Evolutionary conservation across 2,888 invertebrate genomes (phyloP).

Genomic region (Meloe dianella): DNA sequence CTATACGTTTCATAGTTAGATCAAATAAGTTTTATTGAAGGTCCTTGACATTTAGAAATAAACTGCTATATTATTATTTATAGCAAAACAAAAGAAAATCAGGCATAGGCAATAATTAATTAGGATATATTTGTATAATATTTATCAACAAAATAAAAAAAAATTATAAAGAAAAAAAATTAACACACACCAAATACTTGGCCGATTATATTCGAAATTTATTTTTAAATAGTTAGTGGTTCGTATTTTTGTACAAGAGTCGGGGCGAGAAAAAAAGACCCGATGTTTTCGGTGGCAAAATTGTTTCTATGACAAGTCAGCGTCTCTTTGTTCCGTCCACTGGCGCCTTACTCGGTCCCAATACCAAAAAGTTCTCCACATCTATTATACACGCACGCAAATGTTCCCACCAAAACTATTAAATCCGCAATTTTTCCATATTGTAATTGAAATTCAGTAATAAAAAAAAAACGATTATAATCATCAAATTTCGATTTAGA

Average conservation of each 20-base stretch:
- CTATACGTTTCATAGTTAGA: not conserved
- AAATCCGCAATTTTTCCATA: not conserved
- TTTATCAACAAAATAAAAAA: too few species aligned
- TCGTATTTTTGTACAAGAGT: conserved; percentile 2
- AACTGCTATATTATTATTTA: conserved; percentile 10
- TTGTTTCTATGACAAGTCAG: conserved; percentile 8
- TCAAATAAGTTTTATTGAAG: conserved; percentile 13
- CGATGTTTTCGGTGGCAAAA: conserved; percentile 4
- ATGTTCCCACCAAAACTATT: conserved; percentile 2
- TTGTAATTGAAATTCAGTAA: too few species aligned
- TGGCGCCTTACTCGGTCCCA: conserved; percentile 5
- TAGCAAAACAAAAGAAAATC: not conserved
- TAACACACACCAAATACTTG: too few species aligned
- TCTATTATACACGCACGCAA: not conserved
- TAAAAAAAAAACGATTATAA: too few species aligned
- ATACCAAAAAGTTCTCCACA: not conserved
- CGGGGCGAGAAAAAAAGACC: too few species aligned
- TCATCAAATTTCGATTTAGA: conserved; percentile 7
- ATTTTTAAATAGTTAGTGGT: conserved; percentile 1
- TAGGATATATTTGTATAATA: too few species aligned
- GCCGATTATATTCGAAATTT: not conserved
- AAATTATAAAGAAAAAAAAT: too few species aligned
- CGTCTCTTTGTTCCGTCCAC: not conserved
- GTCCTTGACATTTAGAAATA: conserved; percentile 17
- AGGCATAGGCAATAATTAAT: too few species aligned